Percentiles rank a stretch among this genome's conserved stretches.
Conservation (phyloP, 2,888 invertebrate genomes). For the Clitarchus hookeri region DNA sequence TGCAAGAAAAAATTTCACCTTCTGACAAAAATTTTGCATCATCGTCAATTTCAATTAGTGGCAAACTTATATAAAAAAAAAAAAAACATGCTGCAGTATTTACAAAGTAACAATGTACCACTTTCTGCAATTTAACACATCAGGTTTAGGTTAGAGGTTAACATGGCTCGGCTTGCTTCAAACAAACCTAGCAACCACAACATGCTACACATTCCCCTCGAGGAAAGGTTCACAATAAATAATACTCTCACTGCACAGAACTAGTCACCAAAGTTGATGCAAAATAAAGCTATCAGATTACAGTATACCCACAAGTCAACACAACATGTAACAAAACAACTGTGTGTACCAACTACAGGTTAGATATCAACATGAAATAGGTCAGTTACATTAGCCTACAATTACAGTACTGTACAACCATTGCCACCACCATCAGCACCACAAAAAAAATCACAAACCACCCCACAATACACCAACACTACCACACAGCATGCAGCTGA, state of each 20-base stretch:
- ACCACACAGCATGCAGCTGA: background rate
- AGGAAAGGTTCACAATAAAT: background rate
- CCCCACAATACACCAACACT: conserved; percentile 8
- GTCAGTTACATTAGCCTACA: background rate
- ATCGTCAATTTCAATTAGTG: too few relatives aligned
- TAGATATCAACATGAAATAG: background rate
- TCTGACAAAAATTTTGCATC: too few relatives aligned
- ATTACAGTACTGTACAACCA: conserved; percentile 8
- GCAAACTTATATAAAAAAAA: background rate
- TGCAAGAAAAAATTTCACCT: too few relatives aligned
- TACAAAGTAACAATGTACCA: background rate
- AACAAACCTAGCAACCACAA: background rate
- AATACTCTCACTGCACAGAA: background rate
- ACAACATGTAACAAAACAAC: background rate
- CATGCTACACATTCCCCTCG: background rate
- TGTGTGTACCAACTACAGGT: conserved; percentile 7
- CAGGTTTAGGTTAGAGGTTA: too few relatives aligned
- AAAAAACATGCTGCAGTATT: background rate
- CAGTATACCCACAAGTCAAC: background rate
- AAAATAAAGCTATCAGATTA: background rate
- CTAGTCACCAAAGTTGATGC: background rate
- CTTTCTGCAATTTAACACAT: background rate
- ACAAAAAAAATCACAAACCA: conserved; percentile 20
- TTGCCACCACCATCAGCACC: conserved; percentile 29
- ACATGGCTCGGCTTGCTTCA: too few relatives aligned